Evolutionary conservation across 2,113 vertebrate genomes (phyloP).

Genomic region (Cervus canadensis): DNA sequence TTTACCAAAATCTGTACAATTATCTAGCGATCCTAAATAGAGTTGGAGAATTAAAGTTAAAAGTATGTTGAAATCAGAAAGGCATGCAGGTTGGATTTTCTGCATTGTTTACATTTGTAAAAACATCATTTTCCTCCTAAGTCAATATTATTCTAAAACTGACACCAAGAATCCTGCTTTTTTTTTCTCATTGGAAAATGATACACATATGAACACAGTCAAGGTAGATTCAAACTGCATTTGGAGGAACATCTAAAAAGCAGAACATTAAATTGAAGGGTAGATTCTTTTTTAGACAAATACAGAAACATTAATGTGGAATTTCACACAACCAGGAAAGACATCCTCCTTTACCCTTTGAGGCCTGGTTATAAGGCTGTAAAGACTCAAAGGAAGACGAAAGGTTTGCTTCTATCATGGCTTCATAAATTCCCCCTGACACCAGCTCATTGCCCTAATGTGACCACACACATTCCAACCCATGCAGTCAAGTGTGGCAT

Average conservation of each 20-base stretch:
- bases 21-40: not conserved
- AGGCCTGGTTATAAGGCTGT: not conserved
- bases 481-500: constrained; percentile 20
- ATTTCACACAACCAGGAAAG: not conserved
- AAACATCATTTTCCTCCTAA: constrained; percentile 20
- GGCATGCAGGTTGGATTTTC: not conserved
- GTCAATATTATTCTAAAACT: constrained; percentile 48
- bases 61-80: constrained; percentile 36
- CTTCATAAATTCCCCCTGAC: not conserved
- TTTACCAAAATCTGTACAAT: constrained; percentile 14
- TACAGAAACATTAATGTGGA: not conserved
- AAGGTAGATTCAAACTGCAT: not conserved
- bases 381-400: not conserved
- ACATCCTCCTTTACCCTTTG: not conserved
- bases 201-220: not conserved
- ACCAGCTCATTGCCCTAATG: not conserved
- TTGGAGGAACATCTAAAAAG: not conserved
- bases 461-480: not conserved
- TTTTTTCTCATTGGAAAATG: not conserved
- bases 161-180: constrained; percentile 7
- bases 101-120: not conserved
- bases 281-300: not conserved
- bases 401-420: not conserved
- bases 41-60: not conserved
- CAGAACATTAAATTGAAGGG: not conserved